Conservation (phyloP, 1,140 invertebrate species). For the Bombus terrestris region DNA sequence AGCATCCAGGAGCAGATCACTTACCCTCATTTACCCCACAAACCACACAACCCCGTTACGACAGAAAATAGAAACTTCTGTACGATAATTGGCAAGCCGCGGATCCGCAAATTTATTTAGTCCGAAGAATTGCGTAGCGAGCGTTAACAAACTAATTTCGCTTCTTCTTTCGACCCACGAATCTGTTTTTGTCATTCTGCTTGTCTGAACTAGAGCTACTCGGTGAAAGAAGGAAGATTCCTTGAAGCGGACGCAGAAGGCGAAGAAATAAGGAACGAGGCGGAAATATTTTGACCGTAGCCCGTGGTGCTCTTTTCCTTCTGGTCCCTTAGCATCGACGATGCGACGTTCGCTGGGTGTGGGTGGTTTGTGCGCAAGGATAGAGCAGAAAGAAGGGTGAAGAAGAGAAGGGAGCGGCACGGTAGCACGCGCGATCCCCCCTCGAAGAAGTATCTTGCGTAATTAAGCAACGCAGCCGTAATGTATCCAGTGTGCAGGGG, state of each 20-base stretch:
- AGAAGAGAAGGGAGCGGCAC: background rate
- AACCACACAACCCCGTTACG: background rate
- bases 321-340: background rate
- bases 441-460: constrained; percentile 74
- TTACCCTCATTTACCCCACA: too few relatives aligned
- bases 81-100: constrained; percentile 24
- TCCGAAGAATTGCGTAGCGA: background rate
- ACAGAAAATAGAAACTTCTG: background rate
- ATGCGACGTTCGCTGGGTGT: background rate
- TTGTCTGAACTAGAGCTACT: background rate
- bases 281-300: constrained; percentile 43
- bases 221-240: background rate
- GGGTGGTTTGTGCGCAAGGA: background rate
- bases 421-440: constrained; percentile 47
- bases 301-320: constrained; percentile 13
- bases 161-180: background rate
- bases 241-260: constrained; percentile 2
- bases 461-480: constrained; percentile 77
- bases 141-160: constrained; percentile 37
- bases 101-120: constrained; percentile 15
- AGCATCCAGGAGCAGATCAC: too few relatives aligned
- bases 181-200: background rate
- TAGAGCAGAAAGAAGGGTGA: too few relatives aligned
- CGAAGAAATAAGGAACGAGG: constrained; percentile 36
- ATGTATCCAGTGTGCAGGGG: constrained; percentile 71